These are phyloP conservation scores for Theonella swinhoei DNA, from an alignment of 37 sponge, comb jelly and placozoan genomes.

Conservation along the genomic window DNA sequence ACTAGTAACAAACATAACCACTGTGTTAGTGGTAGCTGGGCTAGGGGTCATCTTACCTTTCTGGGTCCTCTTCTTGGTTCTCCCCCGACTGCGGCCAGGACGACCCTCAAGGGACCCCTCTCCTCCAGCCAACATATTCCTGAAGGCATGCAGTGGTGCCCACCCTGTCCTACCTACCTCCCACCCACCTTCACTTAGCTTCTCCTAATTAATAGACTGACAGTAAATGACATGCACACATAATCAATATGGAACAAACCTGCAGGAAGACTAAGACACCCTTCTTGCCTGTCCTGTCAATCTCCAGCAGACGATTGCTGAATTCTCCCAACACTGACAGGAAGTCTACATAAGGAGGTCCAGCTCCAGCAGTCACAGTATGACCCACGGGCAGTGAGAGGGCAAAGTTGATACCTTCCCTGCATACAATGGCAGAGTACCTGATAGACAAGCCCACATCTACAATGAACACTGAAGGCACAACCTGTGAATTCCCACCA, in stretches of 20 bases:
- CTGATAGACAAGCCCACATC: too few species aligned
- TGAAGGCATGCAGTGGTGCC: not conserved
- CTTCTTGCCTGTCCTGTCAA: slow-evolving; percentile 79
- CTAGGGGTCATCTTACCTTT: not conserved
- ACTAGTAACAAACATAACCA: not conserved
- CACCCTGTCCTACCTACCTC: not conserved
- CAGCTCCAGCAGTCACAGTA: not conserved
- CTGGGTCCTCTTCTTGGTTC: not conserved
- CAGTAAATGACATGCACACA: too few species aligned
- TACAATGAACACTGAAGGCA: too few species aligned
- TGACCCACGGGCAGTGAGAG: not conserved
- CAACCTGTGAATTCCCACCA: slow-evolving; percentile 87
- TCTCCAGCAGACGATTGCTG: slow-evolving; percentile 80
- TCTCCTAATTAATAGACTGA: not conserved
- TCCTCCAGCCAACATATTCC: not conserved
- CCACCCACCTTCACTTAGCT: not conserved
- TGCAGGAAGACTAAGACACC: slow-evolving; percentile 63
- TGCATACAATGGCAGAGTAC: too few species aligned
- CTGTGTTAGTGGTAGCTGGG: not conserved
- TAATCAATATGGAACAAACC: too few species aligned
- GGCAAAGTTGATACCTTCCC: slow-evolving; percentile 79
- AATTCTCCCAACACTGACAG: slow-evolving; percentile 86
- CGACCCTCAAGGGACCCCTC: not conserved
- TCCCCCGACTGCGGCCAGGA: not conserved
- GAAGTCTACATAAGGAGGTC: slow-evolving; percentile 78